phyloP scores from a whole-genome alignment of 1,140 invertebrate species.

The Cydia pomonella region DNA sequence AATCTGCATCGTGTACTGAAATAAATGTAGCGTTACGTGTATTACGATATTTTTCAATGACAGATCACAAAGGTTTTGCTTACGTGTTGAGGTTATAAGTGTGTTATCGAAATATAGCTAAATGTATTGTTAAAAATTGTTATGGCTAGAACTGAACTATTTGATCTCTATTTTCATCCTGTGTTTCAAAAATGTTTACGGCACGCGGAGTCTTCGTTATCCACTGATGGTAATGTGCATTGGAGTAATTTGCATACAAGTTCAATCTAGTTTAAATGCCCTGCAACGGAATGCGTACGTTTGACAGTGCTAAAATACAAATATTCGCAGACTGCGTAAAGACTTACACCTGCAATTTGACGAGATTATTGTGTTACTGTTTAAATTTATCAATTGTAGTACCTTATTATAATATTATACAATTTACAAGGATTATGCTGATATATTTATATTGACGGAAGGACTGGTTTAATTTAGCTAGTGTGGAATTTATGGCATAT shows the following conservation, averaged over 20 bases:
- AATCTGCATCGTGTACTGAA: neutral
- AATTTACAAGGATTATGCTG: too few relatives aligned
- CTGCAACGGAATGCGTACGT: neutral
- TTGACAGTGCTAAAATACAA: neutral
- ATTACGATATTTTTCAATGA: slow-evolving; percentile 38
- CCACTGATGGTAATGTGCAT: slow-evolving; percentile 63
- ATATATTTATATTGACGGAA: too few relatives aligned
- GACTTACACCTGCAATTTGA: neutral
- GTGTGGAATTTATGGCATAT: too few relatives aligned
- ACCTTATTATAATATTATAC: too few relatives aligned
- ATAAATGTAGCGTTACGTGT: neutral
- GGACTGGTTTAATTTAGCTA: too few relatives aligned
- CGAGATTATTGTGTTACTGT: neutral
- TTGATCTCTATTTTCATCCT: slow-evolving; percentile 80
- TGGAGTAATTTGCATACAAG: slow-evolving; percentile 13
- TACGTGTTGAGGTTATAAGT: slow-evolving; percentile 66
- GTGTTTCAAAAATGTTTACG: slow-evolving; percentile 80
- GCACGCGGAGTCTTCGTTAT: slow-evolving; percentile 70
- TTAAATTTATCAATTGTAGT: neutral
- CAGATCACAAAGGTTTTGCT: slow-evolving; percentile 42
- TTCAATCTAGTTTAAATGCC: neutral
- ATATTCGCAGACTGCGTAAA: neutral
- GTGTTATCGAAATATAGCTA: slow-evolving; percentile 60
- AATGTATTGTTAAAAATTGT: slow-evolving; percentile 52
- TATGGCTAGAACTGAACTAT: slow-evolving; percentile 79